Evolutionary conservation across 2,888 invertebrate species (phyloP), one percentile per base, ranked within the genome.

Genomic region (Neoitamus cyanurus): DNA sequence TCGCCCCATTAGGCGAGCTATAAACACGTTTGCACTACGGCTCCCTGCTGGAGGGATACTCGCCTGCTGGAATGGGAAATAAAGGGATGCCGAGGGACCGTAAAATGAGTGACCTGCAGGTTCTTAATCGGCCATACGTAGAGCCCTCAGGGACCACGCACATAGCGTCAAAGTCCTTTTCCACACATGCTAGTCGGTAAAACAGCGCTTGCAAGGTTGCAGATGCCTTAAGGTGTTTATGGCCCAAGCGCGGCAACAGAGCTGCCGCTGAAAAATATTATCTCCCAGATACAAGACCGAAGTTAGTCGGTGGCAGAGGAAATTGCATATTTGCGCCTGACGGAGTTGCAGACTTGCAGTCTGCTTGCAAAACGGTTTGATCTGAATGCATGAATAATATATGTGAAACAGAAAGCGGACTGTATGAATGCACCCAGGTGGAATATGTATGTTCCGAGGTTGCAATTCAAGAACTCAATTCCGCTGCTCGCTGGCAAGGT

Each of bases 321-420:
- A 82, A 82, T 69, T 82, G 82, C 82, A 82, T 82, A 82, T 82
- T 82, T 82, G 82, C 31, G 37, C 13, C 69, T 25, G 13, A 20
- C 7, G 46, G 6, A 70, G 20, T 25, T 20, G 15, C 58, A 20
- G 58, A 36, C 31, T 34, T 36, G 20, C 73, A 46, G n/a, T 25
- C 42, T 34, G 28, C 30, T 77, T 77, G 77, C 68, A 68, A 80
- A 80, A 34, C 68, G 30, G 80, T 48, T 68, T 80, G 80, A 80
- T 80, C 58, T 58, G 34, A 80, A 80, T 80, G 68, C 36, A 80
- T 80, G 80, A 80, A 80, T 58, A 80, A 48, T 46, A 77, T 46
- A 77, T 30, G 7, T 77, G 28, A 42, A 77, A 46, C 46, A 46
- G 42, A 46, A 7, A 37, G 46, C 20, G 28, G 28, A 30, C 46